Evolutionary conservation across 2,888 invertebrate genomes (phyloP), one percentile per base, ranked within the genome.

Genomic region (Drosophila greeni): DNA sequence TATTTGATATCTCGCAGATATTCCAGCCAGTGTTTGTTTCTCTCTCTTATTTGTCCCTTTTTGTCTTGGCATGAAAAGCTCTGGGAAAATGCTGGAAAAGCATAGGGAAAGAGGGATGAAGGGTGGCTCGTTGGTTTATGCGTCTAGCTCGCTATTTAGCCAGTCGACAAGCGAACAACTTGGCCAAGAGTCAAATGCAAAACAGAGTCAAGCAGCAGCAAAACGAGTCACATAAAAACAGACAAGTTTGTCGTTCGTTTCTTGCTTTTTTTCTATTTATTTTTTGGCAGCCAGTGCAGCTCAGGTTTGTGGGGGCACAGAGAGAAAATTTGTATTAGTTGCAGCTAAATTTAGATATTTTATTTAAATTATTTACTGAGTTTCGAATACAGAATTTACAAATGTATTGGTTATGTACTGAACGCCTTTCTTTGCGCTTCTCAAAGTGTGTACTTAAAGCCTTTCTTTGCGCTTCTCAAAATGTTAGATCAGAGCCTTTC

Each of bases 111-210:
- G 18, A n/a, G 5, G 20, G 29, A 31, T 8, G 31, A 20, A 14
- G 29, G 45, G 18, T 45, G 29, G 20, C 23, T 40, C 14, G 31
- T 14, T 20, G 8, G 42, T 29, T 26, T 26, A 26, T 43, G 45
- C 45, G 29, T 31, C 29, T 45, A 18, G 45, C 5, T 20, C 45
- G 45, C 45, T 47, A 47, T 52, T 29, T 42, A 29, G 52, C 42
- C 52, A 52, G 18, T 20, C 40, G 52, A 42, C 52, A 52, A 52
- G 52, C 52, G 42, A 42, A 52, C 52, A 52, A 52, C 42, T 52
- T 42, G 52, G 42, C 42, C 42, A 20, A 29, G n/a, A 40, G 42
- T 52, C 52, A 20, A 52, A 52, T 42, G 52, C 26, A 52, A 52
- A 52, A 29, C 52, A 31, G 45, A 47, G 45, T 14, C 45, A 31